These are phyloP conservation scores for Gallinago undulata DNA, from an alignment of 2,113 vertebrate genomes.

Conservation along the genomic window DNA sequence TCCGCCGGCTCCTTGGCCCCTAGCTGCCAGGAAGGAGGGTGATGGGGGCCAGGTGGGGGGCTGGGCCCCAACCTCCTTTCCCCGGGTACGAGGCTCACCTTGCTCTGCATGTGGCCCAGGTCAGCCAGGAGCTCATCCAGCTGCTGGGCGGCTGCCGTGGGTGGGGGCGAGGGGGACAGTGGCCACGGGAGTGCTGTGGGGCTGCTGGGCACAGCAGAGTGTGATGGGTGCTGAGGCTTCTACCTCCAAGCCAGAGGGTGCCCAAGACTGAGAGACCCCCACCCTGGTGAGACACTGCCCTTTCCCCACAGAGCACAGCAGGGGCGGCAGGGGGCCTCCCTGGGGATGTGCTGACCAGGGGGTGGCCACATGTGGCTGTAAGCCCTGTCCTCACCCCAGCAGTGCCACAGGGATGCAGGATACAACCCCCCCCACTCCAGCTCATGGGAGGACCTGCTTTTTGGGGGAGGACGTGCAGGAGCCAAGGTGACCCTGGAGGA, in stretches of 20 bases:
- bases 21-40: not conserved
- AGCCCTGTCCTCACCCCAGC: not conserved
- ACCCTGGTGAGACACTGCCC: fast-evolving
- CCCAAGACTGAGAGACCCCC: not conserved
- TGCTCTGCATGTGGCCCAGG: slow-evolving; percentile 56
- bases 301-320: fast-evolving
- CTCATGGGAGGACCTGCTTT: fast-evolving
- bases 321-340: too few relatives aligned
- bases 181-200: not conserved
- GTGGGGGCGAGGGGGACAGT: not conserved
- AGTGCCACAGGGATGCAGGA: not conserved
- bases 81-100: slow-evolving; percentile 36
- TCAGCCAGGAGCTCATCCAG: slow-evolving; percentile 73
- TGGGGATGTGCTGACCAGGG: fast-evolving
- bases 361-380: not conserved
- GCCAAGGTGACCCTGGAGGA: not conserved
- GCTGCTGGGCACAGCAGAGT: not conserved
- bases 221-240: not conserved
- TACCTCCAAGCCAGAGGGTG: too few relatives aligned
- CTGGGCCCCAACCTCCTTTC: fast-evolving
- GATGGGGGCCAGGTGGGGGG: not conserved
- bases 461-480: fast-evolving
- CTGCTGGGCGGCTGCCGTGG: slow-evolving; percentile 44
- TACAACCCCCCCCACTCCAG: fast-evolving
- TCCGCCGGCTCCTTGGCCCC: not conserved